Evolutionary conservation across 2,113 vertebrate genomes (phyloP), one percentile per base, ranked within the genome.

Genomic region (Myxocyprinus asiaticus): DNA sequence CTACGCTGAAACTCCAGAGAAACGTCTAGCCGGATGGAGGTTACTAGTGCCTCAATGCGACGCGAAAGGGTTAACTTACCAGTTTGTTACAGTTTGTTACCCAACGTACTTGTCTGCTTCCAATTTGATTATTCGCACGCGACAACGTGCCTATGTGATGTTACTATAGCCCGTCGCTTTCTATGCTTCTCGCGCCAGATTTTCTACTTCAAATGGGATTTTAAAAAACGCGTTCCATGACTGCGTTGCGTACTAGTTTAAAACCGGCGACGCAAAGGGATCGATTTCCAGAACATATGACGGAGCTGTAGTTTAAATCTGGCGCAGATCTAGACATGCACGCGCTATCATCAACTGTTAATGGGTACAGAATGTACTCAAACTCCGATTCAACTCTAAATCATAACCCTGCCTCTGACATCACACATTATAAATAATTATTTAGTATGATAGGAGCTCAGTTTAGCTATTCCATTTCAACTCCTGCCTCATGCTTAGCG

Each of bases 31-130:
- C 64, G 78, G 69, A 80, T 76, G 12, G 80, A 78, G 87, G 89
- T 87, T 87, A 88, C 88, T 85, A 85, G 58, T 89, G 86, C 87
- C 79, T 76, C 66, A 55, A 63, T 44, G 84, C 79, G 89, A 78
- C 82, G 84, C 86, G 89, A 88, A 90, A 86, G 91, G 90, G 88
- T 93, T 89, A 91, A 92, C 89, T 87, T 86, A 86, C 79, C 87
- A 90, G 84, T 92, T 92, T 88, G 90, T 88, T 87, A 82, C 85
- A 91, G 88, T 91, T 90, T 78, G 77, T 82, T 86, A 85, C 84
- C 83, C 86, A 78, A 80, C 83, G 84, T 61, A 75, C 78, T 68
- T 33, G 85, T 82, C 83, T 85, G 80, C 72, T 81, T 81, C 67
- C 50, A 63, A 17, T 78, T 85, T 14, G 82, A 86, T 83, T 86